Base-by-base conservation (phyloP, 2,888 invertebrate species). In the Cheilosia grossa region DNA sequence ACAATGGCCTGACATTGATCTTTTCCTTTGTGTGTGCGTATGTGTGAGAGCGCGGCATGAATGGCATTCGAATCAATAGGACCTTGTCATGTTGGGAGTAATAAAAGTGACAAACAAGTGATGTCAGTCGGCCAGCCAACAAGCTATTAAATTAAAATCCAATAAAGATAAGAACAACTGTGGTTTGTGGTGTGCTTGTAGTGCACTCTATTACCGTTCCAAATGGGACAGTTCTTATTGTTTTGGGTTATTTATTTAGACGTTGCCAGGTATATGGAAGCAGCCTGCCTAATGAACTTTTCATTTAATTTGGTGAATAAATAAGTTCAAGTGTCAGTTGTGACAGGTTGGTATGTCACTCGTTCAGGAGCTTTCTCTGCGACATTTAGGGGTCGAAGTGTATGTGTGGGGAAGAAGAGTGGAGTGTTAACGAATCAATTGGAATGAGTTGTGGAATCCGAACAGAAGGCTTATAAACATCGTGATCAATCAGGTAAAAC, bases 31-130 rank as follows among this genome's bases (percentile, higher is more conserved):
- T 30, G 44, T 21, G 49, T 21, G 64, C 17, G 30, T 6, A 5
- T 30, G 1, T 7, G 30, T 9, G 30, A 7, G 49, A n/a, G 64
- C 21, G 59, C 61, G 73, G 70, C 83, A 83, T 79, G 79, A 79
- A 83, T 79, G 69, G 59, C 58, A 69, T 44, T 53, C 49, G 66
- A 61, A 33, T 72, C 72, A 77, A 82, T 82, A 77, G 51, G 59
- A 70, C 40, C 59, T 70, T 83, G 83, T 83, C 83, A 70, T 83
- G 83, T 83, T 30, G 44, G 70, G 69, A 74, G 79, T 37, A 83
- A 83, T 83, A 83, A 83, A 83, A 83, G 83, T 83, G 83, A 83
- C 79, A 79, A 69, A 83, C 79, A 83, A 69, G 64, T 74, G 79
- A 56, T 83, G 69, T 74, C 47, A 47, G 27, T 64, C 64, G 74